Base-by-base conservation (phyloP, 1,140 invertebrate genomes). In the Myzus persicae region DNA sequence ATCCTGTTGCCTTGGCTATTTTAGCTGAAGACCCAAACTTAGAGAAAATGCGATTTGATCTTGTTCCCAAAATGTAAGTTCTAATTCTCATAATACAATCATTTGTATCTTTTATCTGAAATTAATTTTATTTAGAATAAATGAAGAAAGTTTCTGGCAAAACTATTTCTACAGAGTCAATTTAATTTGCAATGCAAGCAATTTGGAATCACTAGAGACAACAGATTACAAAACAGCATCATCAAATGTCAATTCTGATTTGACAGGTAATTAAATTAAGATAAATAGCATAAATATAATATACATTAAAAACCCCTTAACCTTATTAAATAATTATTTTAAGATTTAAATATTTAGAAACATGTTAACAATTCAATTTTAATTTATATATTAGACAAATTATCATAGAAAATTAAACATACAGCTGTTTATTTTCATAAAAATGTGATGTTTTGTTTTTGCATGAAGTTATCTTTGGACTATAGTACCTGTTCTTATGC, bases 141-240 rank as follows among this genome's bases (percentile, higher is more conserved):
- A 97, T 94, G 99, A 99, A 96, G 99, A 99, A 96, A 98, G 98
- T 95, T 99, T 99, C 96, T 99, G 99, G 99, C 97, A 98, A 94
- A 99, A 99, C 96, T 99, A 99, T 95, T 99, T 99, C 96, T 99
- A 99, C 96, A 98, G 99, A 95, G 98, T 99, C 94, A 99, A 98
- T 94, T 97, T 99, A 48, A 98, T 99, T 94, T 98, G 99, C 95
- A 99, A 99, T 96, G 99, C 98, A 93, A 98, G 98, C 95, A 98
- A 99, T 95, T 95, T 98, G 81, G 97, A 97, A 88, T 97, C 97
- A 89, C 96, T 97, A 96, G 96, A 96, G 11, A 67, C 91, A 48
- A 76, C 89, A 26, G 85, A 93, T 88, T 90, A 87, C 40, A 87
- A 93, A 46, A 59, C 91, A 90, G 88, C 82, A 20, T 89, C 93